Evolutionary conservation across 2,113 vertebrate species (phyloP), one percentile per base, ranked within the genome.

Genomic region (Chroicocephalus ridibundus): DNA sequence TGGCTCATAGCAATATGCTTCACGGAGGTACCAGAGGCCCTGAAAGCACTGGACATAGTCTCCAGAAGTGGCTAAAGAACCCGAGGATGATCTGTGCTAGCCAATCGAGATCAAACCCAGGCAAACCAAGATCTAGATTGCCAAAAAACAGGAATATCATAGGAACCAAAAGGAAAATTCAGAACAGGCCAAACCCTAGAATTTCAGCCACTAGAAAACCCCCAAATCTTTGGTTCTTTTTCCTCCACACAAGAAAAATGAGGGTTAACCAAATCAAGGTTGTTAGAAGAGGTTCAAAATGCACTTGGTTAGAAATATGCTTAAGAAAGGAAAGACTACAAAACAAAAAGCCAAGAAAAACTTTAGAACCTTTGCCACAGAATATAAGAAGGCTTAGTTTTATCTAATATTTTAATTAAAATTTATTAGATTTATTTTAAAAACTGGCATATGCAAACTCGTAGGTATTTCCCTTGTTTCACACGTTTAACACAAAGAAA

Each of bases 31-130:
- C 97, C 97, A 97, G 95, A 97, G 96, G 97, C 97, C 96, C 97
- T 97, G 97, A 98, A 97, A 98, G 96, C 97, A 98, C 96, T 98
- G 97, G 96, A 98, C 96, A 97, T 95, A 97, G 93, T 97, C 97
- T 97, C 97, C 97, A 97, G 98, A 97, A 96, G 97, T 96, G 96
- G 98, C 97, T 97, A 97, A 96, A 98, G 96, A 97, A 98, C 99
- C 99, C 99, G 98, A 99, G 98, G 99, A 98, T 99, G 99, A 99
- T 99, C 99, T 99, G 99, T 97, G 99, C 99, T 99, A 99, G 98
- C 98, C 98, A 98, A 98, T 98, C 98, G 98, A 98, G 98, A 98
- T 98, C 98, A 97, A 97, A 97, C 97, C 97, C 96, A 97, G 97
- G 98, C 97, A 98, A 99, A 99, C 99, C 99, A 99, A 99, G 99